Evolutionary conservation across 2,888 invertebrate species (phyloP), one percentile per base, ranked within the genome.

Genomic region (Thera britannica): DNA sequence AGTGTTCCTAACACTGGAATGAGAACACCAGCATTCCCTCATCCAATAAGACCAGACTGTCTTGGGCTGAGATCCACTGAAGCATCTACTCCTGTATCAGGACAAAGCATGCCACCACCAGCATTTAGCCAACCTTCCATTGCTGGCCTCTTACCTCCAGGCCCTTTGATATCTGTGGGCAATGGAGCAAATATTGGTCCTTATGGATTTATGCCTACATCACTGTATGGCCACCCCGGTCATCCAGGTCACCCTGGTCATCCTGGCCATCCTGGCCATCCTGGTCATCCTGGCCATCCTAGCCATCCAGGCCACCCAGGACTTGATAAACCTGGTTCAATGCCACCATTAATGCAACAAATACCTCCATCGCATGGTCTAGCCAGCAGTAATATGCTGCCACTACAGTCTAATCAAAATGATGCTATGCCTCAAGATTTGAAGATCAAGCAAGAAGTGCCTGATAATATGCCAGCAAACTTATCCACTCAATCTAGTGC

Each of bases 201-300:
- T 62, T 96, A 96, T 82, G 94, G 96, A 11, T 95, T 95, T 75
- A 94, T 95, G 92, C 95, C 95, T 48, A 79, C 92, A 62, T 76
- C 92, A 65, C 77, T 93, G 61, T 93, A 92, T 81, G 95, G 90
- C 36, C 90, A 88, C 73, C 84, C 86, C 55, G 78, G 83, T 34
- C 87, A 86, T 73, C 81, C 82, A 38, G 73, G 78, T 2, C 84
- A 84, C 68, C 78, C 80, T 41, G 78, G 80, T 38, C 88, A 90
- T 72, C 88, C 88, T 68, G 89, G 80, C 35, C 88, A 90, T 72
- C 88, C 88, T 70, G 88, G 81, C 51, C 88, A 90, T 72, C 89
- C 88, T 71, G 88, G 80, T 54, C 88, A 90, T 71, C 78, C 80
- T 38, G 79, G 80, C 36, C 88, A 90, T 71, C 88, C 88, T 69